Percentiles rank a stretch among this genome's conserved stretches.
Conservation (phyloP, 2,113 vertebrate genomes). For the Rhineura floridana region DNA sequence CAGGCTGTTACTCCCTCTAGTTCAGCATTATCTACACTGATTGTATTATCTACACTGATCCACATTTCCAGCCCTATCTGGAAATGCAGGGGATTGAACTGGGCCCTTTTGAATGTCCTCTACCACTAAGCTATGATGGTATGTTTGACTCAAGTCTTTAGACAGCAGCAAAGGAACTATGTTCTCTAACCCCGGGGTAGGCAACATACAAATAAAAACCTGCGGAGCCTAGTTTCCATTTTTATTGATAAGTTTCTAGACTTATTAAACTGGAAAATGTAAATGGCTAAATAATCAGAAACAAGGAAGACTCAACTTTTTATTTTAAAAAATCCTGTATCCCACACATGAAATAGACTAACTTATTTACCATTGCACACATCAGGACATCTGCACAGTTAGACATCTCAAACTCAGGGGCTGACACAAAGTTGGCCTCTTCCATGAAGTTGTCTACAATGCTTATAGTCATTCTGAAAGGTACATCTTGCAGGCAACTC, state of each 20-base stretch:
- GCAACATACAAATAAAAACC: neutral
- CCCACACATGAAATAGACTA: too few species aligned
- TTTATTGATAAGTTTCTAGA: neutral
- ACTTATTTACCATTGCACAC: conserved; percentile 83
- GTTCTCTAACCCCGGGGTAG: neutral
- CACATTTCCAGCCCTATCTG: neutral
- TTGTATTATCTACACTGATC: too few species aligned
- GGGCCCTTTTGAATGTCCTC: too few species aligned
- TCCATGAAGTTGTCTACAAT: conserved; percentile 51
- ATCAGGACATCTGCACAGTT: conserved; percentile 81
- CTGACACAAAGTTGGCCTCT: conserved; percentile 42
- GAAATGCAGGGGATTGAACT: neutral
- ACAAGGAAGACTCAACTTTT: too few species aligned
- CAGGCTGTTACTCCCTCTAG: neutral
- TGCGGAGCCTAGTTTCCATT: neutral
- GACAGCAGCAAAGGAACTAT: neutral
- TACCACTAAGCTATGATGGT: neutral
- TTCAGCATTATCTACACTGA: neutral
- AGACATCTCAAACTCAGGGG: conserved; percentile 69
- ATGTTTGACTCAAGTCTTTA: neutral
- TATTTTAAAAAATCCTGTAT: neutral
- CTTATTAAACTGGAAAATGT: neutral
- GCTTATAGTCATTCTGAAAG: conserved; percentile 78
- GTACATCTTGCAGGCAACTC: conserved; percentile 83
- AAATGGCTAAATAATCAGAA: neutral